Conservation (phyloP, 2,888 invertebrate genomes). For the Noctua janthina region DNA sequence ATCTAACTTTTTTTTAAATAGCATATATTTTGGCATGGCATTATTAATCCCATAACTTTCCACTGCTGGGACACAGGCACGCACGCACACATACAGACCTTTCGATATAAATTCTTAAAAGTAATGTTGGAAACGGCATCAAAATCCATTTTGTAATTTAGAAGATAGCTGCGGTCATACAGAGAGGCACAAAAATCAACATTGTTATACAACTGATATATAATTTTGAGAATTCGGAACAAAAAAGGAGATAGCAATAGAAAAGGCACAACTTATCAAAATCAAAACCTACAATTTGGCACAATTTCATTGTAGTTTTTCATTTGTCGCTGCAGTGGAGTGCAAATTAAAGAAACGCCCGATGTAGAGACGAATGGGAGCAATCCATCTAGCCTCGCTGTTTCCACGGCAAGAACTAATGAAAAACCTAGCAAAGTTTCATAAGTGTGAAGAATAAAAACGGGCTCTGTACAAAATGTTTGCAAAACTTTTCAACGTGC, state of each 20-base stretch:
- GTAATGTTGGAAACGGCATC: neutral
- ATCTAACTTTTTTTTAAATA: neutral
- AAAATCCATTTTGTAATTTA: neutral
- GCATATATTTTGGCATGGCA: neutral
- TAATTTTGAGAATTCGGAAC: neutral
- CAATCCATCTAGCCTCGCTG: slow-evolving; percentile 58
- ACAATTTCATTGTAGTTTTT: slow-evolving; percentile 4
- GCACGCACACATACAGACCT: neutral
- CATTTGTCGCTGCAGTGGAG: slow-evolving; percentile 53
- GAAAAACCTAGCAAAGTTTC: slow-evolving; percentile 54
- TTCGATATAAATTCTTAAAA: neutral
- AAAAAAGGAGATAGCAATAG: neutral
- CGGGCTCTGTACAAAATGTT: slow-evolving; percentile 27
- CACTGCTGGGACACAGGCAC: neutral
- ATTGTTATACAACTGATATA: neutral
- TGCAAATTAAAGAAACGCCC: slow-evolving; percentile 60
- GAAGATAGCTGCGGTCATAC: neutral
- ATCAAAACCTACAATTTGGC: neutral
- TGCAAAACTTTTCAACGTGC: slow-evolving; percentile 24
- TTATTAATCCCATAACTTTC: neutral
- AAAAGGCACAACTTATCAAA: neutral
- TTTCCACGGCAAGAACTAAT: slow-evolving; percentile 57
- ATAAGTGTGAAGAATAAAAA: slow-evolving; percentile 49
- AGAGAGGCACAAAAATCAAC: neutral
- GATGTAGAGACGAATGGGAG: slow-evolving; percentile 49